Percentiles rank a stretch among this genome's conserved stretches.
phyloP scores from a whole-genome alignment of 2,888 invertebrate species.

The Criorhina ranunculi region DNA sequence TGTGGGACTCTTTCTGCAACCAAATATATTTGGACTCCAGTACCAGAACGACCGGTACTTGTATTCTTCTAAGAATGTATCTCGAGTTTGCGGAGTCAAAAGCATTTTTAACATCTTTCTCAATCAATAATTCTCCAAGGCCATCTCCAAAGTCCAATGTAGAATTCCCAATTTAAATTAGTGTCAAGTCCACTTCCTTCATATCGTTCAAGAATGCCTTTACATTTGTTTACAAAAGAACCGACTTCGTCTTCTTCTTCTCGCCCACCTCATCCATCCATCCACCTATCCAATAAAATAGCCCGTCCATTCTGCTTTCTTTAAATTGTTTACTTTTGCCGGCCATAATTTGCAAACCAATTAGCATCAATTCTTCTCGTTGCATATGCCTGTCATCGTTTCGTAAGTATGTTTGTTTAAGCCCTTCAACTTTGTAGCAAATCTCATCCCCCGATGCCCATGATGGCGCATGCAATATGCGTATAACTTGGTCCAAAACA shows the following conservation, averaged over 20 bases:
- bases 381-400: conserved; percentile 62
- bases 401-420: conserved; percentile 65
- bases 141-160: too few species aligned
- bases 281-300: conserved; percentile 22
- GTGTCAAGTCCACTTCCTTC: not conserved
- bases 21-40: too few species aligned
- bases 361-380: conserved; percentile 70
- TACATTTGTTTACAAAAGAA: conserved; percentile 46
- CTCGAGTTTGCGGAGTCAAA: too few species aligned
- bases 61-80: too few species aligned
- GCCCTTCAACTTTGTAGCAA: conserved; percentile 72
- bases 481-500: conserved; percentile 9
- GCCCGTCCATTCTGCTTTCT: conserved; percentile 20
- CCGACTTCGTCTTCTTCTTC: not conserved
- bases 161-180: not conserved
- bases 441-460: conserved; percentile 37
- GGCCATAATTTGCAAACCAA: conserved; percentile 76
- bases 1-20: too few species aligned
- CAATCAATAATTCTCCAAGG: too few species aligned
- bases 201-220: not conserved
- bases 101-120: too few species aligned
- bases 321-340: conserved; percentile 64
- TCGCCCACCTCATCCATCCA: not conserved
- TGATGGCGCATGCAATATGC: conserved; percentile 45
- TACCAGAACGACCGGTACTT: too few species aligned